Conservation (phyloP, 1,140 invertebrate species). For the Aphelenchoides avenae region DNA sequence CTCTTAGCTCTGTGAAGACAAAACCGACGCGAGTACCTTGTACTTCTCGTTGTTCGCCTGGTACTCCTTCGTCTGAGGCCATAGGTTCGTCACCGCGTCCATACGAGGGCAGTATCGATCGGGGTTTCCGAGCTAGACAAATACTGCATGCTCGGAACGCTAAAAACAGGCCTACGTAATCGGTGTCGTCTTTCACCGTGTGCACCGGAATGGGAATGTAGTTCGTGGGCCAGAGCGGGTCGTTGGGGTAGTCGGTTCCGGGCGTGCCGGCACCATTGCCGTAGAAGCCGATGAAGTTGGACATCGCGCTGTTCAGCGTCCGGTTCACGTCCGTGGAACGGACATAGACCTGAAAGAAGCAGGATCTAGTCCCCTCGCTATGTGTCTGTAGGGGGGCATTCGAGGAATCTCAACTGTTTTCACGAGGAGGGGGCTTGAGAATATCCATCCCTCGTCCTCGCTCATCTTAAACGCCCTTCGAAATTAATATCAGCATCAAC, state of each 20-base stretch:
- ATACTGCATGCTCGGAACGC: background rate
- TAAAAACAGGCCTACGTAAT: conserved; percentile 8
- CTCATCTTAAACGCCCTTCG: no score
- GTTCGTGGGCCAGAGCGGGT: conserved; percentile 18
- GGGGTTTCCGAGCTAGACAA: conserved; percentile 7
- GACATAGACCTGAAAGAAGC: conserved; percentile 20
- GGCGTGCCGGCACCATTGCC: conserved; percentile 5
- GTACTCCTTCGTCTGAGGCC: no score
- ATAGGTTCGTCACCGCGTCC: conserved; percentile 3
- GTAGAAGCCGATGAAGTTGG: conserved; percentile 36
- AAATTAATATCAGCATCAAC: no score
- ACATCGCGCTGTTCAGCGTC: conserved; percentile 34
- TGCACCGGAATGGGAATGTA: conserved; percentile 29
- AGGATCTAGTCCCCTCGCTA: no score
- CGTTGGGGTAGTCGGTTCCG: conserved; percentile 17
- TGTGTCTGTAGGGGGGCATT: no score
- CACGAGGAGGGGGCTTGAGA: no score
- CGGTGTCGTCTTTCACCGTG: conserved; percentile 16
- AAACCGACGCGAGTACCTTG: no score
- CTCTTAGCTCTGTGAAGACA: no score
- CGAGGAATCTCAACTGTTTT: no score
- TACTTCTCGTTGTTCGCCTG: no score
- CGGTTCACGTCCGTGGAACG: conserved; percentile 26
- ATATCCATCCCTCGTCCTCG: no score
- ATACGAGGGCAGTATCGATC: conserved; percentile 7